Evolutionary conservation across 1,140 invertebrate genomes (phyloP).

Genomic region (Brachionus asplanchnoidis): DNA sequence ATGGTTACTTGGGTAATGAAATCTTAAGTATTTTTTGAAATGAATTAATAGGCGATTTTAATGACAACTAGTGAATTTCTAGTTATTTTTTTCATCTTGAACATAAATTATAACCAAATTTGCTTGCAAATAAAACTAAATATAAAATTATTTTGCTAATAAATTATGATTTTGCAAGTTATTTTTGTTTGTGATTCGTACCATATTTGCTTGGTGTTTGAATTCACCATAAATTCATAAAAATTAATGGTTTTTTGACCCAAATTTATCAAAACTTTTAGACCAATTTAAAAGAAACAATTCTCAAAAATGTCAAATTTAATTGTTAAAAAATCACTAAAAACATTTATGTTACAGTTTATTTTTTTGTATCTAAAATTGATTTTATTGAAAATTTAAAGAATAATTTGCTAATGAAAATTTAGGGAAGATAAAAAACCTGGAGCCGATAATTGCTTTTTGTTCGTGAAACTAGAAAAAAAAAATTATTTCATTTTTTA

Average conservation of each 20-base stretch:
- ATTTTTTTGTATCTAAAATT: too few relatives aligned
- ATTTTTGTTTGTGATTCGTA: neutral
- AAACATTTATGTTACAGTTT: too few relatives aligned
- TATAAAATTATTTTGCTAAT: neutral
- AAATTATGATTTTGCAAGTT: conserved; percentile 34
- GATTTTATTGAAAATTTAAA: too few relatives aligned
- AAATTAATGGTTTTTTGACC: neutral
- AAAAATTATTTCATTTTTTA: too few relatives aligned
- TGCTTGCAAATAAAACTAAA: neutral
- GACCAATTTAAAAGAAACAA: neutral
- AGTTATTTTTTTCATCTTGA: neutral
- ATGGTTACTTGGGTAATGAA: neutral
- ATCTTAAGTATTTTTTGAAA: neutral
- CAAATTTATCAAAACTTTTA: neutral
- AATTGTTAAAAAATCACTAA: too few relatives aligned
- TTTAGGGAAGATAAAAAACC: too few relatives aligned
- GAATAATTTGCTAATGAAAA: too few relatives aligned
- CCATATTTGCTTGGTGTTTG: neutral
- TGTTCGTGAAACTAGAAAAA: too few relatives aligned
- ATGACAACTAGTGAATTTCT: neutral
- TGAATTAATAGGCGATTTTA: neutral
- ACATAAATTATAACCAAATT: neutral
- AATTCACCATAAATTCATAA: neutral
- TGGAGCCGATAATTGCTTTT: too few relatives aligned
- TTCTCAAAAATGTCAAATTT: too few relatives aligned